Evolutionary conservation across 2,113 vertebrate genomes (phyloP).

Genomic region (Halichoerus grypus): DNA sequence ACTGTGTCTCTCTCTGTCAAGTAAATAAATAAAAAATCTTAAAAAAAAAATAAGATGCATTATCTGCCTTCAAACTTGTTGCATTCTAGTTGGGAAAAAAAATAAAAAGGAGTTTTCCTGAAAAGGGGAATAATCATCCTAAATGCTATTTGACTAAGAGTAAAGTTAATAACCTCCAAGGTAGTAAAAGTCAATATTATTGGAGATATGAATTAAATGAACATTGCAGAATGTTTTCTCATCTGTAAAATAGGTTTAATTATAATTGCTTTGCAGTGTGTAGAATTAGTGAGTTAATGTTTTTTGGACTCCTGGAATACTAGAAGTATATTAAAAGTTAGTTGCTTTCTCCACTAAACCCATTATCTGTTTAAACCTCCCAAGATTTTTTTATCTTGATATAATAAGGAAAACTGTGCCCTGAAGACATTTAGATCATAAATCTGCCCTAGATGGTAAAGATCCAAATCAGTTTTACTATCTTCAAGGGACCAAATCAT

Average conservation of each 20-base stretch:
- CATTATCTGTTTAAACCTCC: constrained; percentile 2
- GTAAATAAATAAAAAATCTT: too few species aligned
- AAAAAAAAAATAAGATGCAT: not conserved
- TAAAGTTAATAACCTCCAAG: constrained; percentile 5
- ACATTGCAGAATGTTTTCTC: not conserved
- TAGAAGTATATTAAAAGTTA: constrained; percentile 38
- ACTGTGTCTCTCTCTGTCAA: too few species aligned
- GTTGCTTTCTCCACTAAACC: not conserved
- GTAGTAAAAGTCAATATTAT: not conserved
- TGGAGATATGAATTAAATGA: constrained; percentile 12
- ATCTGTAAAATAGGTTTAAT: constrained; percentile 45
- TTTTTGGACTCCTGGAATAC: constrained; percentile 44
- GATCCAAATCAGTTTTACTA: not conserved
- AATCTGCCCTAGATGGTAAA: not conserved
- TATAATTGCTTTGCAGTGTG: not conserved
- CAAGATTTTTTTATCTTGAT: not conserved
- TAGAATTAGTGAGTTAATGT: constrained; percentile 10
- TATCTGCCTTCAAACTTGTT: not conserved
- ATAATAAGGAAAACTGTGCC: constrained; percentile 11
- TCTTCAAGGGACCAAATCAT: not conserved
- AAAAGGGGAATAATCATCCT: not conserved
- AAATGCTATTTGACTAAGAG: not conserved
- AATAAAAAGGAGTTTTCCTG: not conserved
- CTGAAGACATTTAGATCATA: not conserved
- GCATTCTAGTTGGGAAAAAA: not conserved